Evolutionary conservation across 2,113 vertebrate species (phyloP).

Genomic region (Carassius auratus): DNA sequence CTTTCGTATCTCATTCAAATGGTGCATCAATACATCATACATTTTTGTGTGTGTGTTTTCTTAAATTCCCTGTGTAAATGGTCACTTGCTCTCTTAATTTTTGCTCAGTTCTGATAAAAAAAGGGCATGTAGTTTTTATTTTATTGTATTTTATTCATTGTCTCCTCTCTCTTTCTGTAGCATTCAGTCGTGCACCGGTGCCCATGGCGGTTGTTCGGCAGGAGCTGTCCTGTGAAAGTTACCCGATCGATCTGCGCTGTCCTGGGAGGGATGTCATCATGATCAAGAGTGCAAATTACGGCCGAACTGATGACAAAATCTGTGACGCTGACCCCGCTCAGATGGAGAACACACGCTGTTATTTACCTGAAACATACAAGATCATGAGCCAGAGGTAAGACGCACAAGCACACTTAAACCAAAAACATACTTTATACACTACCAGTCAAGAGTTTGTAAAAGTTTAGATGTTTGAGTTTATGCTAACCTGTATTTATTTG

Average conservation of each 20-base stretch:
- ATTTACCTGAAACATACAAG: constrained; percentile 98
- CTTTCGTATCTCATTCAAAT: background rate
- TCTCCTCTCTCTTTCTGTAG: constrained; percentile 66
- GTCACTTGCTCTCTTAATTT: background rate
- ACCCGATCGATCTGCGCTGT: constrained; percentile 97
- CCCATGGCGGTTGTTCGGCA: constrained; percentile 98
- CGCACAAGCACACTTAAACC: constrained; percentile 1
- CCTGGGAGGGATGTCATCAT: constrained; percentile 98
- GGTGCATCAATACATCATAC: too few relatives aligned
- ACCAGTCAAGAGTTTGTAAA: background rate
- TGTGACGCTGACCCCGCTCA: constrained; percentile 97
- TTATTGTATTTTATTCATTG: background rate
- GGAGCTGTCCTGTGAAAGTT: constrained; percentile 97
- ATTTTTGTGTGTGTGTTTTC: background rate
- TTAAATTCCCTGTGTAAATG: background rate
- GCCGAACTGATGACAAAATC: constrained; percentile 97
- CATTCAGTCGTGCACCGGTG: constrained; percentile 94
- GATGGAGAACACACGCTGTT: constrained; percentile 99
- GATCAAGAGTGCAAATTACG: constrained; percentile 99
- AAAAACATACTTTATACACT: background rate
- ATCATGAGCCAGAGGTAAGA: constrained; percentile 98
- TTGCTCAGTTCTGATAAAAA: background rate
- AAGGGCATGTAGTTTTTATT: constrained; percentile 1
- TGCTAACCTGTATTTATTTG: background rate
- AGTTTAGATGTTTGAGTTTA: background rate